Base-by-base conservation (phyloP, 2,113 vertebrate genomes). In the Sterrhoptilus dennistouni region DNA sequence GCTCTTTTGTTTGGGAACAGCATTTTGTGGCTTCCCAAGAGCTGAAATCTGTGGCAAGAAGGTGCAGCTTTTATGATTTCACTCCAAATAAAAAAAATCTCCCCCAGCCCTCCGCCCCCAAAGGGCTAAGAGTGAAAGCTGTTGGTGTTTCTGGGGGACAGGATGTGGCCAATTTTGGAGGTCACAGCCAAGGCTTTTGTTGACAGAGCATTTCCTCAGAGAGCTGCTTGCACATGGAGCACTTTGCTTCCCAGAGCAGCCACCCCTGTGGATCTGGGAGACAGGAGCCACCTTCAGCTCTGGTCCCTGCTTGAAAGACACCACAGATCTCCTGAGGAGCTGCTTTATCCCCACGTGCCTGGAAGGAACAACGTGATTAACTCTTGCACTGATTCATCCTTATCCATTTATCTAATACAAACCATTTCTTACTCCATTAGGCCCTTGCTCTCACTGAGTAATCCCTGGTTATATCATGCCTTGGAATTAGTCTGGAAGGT, bases 401-500 rank as follows among this genome's bases (percentile, higher is more conserved):
- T 94, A 96, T 93, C 92, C 86, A 89, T 96, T 94, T 92, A 95
- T 96, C 92, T 94, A 92, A 90, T 27, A 95, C 69, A 89, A 96
- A 93, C 93, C 89, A 50, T 95, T 89, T 66, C 95, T 93, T 95
- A 90, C 96, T 95, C 89, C 89, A 89, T 97, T 89, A 93, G 92
- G 90, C 83, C 65, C 88, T 87, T 81, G 69, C 90, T 94, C 94
- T 95, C 90, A 81, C 85, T 92, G 72, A 93, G 92, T 96, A 96
- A 96, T 93, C 90, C 90, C 69, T 1, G 5, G 76, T 76, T 92
- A 88, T 96, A 94, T 93, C 95, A 92, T 57, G 90, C 74, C 83
- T 92, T 92, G 95, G 96, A 96, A 97, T 96, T 95, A 92, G 83
- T 90, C 92, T 88, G 83, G 36, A 76, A 97, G 95, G 80, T 95